Evolutionary conservation across 2,888 invertebrate species (phyloP).

Genomic region (Agrilus mali): DNA sequence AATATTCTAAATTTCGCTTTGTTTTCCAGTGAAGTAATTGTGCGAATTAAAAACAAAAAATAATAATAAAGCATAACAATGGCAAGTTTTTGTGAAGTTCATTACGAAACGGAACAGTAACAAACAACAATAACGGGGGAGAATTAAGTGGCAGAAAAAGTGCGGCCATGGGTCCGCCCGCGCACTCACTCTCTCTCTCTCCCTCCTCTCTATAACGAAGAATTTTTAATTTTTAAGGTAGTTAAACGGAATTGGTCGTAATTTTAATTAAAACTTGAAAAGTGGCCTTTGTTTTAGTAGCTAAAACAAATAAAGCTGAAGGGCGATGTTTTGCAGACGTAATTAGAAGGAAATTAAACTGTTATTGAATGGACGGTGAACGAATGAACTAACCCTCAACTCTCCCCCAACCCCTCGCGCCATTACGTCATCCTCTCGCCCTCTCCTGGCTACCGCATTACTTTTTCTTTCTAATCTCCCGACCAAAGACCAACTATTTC

Average conservation of each 20-base stretch:
- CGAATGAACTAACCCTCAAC: too few relatives aligned
- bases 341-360: conserved; percentile 34
- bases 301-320: conserved; percentile 31
- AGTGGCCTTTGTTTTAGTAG: conserved; percentile 34
- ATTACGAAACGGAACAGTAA: not conserved
- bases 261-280: conserved; percentile 36
- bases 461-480: too few relatives aligned
- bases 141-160: not conserved
- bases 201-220: conserved; percentile 8
- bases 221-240: conserved; percentile 33
- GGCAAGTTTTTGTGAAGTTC: not conserved
- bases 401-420: too few relatives aligned
- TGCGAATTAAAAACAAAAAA: not conserved
- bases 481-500: too few relatives aligned
- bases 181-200: too few relatives aligned
- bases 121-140: not conserved
- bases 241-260: conserved; percentile 34
- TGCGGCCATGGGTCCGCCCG: too few relatives aligned
- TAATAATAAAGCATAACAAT: not conserved
- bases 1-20: too few relatives aligned
- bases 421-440: too few relatives aligned
- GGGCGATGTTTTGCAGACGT: conserved; percentile 31
- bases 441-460: too few relatives aligned
- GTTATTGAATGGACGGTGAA: conserved; percentile 22
- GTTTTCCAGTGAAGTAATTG: too few relatives aligned